These are phyloP conservation scores for Heliothis peltigera DNA, from an alignment of 2,888 invertebrate species.

Conservation along the genomic window DNA sequence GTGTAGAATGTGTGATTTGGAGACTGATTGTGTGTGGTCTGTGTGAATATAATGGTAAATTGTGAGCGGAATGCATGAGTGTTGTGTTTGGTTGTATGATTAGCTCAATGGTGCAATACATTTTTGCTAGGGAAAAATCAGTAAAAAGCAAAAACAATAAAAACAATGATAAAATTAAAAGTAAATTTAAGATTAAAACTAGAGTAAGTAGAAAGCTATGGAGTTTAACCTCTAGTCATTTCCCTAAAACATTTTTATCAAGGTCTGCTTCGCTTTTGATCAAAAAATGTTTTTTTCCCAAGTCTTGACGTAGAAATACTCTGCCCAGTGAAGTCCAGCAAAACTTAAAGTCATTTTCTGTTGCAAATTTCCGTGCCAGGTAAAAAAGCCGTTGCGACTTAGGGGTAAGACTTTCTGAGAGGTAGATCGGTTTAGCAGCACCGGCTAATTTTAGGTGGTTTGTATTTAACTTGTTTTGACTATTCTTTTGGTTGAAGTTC, in stretches of 20 bases:
- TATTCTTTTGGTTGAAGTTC: background rate
- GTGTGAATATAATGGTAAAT: too few relatives aligned
- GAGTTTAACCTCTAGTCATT: too few relatives aligned
- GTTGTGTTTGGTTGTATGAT: too few relatives aligned
- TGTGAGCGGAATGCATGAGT: too few relatives aligned
- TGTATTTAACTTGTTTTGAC: slow-evolving; percentile 2
- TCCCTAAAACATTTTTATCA: slow-evolving; percentile 6
- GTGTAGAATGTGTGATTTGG: too few relatives aligned
- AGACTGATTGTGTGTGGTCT: too few relatives aligned
- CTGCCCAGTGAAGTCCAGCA: slow-evolving; percentile 11
- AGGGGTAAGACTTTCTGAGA: slow-evolving; percentile 2
- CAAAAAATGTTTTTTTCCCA: background rate
- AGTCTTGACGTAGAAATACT: slow-evolving; percentile 1
- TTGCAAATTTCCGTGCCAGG: slow-evolving; percentile 1
- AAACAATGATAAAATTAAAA: too few relatives aligned
- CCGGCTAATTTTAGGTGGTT: slow-evolving; percentile 3
- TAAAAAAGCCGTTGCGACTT: background rate
- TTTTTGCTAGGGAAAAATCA: too few relatives aligned
- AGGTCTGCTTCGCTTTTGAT: slow-evolving; percentile 5
- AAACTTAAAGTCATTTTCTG: background rate
- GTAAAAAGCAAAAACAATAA: too few relatives aligned
- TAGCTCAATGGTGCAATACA: too few relatives aligned
- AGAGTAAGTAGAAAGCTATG: too few relatives aligned
- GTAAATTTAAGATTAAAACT: too few relatives aligned
- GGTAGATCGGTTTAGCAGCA: background rate